A percentile compares a stretch with the other conserved stretches of the same genome.
Conservation (phyloP, 2,797 vertebrate species). For the Pygocentrus nattereri region DNA sequence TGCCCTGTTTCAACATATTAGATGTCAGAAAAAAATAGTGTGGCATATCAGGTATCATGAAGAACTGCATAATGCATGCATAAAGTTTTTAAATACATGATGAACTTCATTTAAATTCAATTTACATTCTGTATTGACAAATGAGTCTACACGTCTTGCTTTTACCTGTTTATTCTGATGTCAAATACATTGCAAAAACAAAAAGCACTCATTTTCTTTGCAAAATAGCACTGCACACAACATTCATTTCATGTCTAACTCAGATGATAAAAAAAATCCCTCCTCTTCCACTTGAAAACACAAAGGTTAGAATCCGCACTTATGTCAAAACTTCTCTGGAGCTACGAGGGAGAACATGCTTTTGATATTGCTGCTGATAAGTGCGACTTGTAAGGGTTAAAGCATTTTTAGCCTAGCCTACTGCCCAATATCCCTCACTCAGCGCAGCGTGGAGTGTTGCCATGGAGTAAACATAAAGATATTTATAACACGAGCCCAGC, state of each 20-base stretch:
- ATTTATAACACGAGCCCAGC: slow-evolving; percentile 37
- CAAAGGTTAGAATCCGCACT: background rate
- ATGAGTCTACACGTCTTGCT: too few species aligned
- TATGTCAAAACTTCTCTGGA: background rate
- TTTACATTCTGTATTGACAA: too few species aligned
- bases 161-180: too few species aligned
- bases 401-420: background rate
- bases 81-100: too few species aligned
- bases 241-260: background rate
- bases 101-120: too few species aligned
- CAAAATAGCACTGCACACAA: background rate
- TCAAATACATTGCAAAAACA: background rate
- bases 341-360: too few species aligned
- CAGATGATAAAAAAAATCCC: background rate
- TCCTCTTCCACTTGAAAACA: background rate
- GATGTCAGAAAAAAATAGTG: too few species aligned
- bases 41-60: too few species aligned
- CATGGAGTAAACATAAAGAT: slow-evolving; percentile 45
- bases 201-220: too few species aligned
- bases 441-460: slow-evolving; percentile 18
- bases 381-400: background rate
- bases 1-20: too few species aligned
- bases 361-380: background rate
- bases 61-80: too few species aligned
- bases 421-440: background rate